Evolutionary conservation across 2,113 vertebrate genomes (phyloP).

Genomic region (Oryzias celebensis): DNA sequence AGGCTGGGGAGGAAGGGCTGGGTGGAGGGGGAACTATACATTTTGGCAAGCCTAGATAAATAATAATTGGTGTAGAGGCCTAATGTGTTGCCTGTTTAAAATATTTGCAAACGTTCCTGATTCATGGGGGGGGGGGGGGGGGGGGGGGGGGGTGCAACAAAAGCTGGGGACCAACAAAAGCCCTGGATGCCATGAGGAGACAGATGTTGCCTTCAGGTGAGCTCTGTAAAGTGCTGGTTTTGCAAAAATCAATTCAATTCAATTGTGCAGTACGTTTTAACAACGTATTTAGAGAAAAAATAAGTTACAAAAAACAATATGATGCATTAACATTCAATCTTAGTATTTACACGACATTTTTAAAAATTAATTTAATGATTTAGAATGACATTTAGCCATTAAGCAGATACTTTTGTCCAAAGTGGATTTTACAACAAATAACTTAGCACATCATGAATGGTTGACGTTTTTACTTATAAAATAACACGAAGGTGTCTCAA

Average conservation of each 20-base stretch:
- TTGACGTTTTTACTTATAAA: too few species aligned
- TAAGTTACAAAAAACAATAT: not conserved
- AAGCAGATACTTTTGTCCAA: too few species aligned
- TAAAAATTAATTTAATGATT: too few species aligned
- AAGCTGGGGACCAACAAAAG: constrained; percentile 69
- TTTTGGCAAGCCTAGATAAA: constrained; percentile 38
- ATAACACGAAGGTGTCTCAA: too few species aligned
- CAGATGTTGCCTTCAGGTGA: constrained; percentile 53
- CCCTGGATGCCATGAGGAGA: constrained; percentile 67
- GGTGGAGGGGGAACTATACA: constrained; percentile 22
- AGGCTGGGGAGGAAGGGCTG: not conserved
- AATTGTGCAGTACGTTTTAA: not conserved
- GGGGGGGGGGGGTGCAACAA: constrained; percentile 49
- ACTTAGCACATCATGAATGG: too few species aligned
- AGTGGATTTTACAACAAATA: too few species aligned
- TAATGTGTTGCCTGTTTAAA: not conserved
- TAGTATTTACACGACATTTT: too few species aligned
- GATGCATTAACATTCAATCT: too few species aligned
- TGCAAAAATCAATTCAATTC: not conserved
- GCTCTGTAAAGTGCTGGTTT: constrained; percentile 1
- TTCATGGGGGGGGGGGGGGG: constrained; percentile 3
- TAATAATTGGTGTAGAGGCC: constrained; percentile 22
- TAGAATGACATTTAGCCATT: too few species aligned
- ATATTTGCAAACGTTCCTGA: not conserved
- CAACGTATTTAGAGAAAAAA: not conserved